Evolutionary conservation across 2,113 vertebrate genomes (phyloP).

Genomic region (Nycticebus coucang): DNA sequence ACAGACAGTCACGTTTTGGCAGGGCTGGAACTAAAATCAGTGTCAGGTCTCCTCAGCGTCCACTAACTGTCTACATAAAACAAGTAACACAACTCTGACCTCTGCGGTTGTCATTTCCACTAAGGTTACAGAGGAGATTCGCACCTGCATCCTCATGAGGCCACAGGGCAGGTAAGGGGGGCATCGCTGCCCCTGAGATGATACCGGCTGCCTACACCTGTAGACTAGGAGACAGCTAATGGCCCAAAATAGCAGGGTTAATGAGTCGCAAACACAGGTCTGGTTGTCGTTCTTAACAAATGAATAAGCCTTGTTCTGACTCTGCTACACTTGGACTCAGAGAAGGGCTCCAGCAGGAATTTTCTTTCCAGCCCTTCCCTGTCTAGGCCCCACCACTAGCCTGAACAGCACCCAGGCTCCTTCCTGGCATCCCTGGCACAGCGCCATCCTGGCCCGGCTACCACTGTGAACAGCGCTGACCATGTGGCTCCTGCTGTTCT

Average conservation of each 20-base stretch:
- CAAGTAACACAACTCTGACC: background rate
- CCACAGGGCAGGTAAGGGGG: accelerated
- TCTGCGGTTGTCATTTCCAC: accelerated
- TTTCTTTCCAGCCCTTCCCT: accelerated
- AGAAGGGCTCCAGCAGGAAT: too few species aligned
- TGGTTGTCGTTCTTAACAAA: background rate
- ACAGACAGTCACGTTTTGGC: accelerated
- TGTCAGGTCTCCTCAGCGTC: accelerated
- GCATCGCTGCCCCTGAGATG: accelerated
- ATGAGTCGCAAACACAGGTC: accelerated
- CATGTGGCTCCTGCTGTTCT: background rate
- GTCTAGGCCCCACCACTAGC: background rate
- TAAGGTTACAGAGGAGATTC: background rate
- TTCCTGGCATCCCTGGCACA: background rate
- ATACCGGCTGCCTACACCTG: accelerated
- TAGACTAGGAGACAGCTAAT: background rate
- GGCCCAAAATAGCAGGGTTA: accelerated
- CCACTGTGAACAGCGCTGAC: accelerated
- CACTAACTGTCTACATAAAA: background rate
- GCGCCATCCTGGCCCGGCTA: accelerated
- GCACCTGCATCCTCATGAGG: accelerated
- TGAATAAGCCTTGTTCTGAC: background rate
- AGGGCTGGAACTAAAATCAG: accelerated
- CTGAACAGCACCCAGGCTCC: background rate
- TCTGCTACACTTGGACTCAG: background rate